These are phyloP conservation scores for Morone saxatilis DNA, from an alignment of 2,113 vertebrate species.

Conservation along the genomic window DNA sequence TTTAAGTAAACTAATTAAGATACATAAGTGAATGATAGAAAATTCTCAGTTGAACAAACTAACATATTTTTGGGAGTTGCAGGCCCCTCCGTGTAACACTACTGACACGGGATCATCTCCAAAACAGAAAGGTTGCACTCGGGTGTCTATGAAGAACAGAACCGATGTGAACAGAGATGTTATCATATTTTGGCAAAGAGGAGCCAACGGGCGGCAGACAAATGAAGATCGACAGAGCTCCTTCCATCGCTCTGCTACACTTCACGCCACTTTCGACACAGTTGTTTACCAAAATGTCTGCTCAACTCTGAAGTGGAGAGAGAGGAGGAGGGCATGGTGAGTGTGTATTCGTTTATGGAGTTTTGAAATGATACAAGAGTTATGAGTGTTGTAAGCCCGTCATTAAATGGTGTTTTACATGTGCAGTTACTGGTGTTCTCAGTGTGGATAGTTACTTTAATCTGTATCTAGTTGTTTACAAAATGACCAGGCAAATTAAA, in stretches of 20 bases:
- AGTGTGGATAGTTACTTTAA: background rate
- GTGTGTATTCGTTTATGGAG: background rate
- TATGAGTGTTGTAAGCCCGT: constrained; percentile 40
- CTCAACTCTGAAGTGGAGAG: background rate
- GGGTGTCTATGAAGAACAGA: background rate
- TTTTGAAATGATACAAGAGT: constrained; percentile 13
- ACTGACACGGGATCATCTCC: no score
- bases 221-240: constrained; percentile 39
- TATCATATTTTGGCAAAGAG: constrained; percentile 51
- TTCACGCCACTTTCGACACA: constrained; percentile 66
- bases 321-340: background rate
- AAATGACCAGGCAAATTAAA: no score
- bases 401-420: constrained; percentile 16
- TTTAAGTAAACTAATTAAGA: no score
- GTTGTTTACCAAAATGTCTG: constrained; percentile 64
- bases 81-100: no score
- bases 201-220: constrained; percentile 26
- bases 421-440: background rate
- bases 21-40: no score
- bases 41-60: no score
- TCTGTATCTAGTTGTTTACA: no score
- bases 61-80: no score
- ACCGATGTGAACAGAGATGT: constrained; percentile 35
- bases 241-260: constrained; percentile 70
- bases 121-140: background rate